Base-by-base conservation (phyloP, 2,888 invertebrate species). In the Rhopalosiphum nymphaeae region DNA sequence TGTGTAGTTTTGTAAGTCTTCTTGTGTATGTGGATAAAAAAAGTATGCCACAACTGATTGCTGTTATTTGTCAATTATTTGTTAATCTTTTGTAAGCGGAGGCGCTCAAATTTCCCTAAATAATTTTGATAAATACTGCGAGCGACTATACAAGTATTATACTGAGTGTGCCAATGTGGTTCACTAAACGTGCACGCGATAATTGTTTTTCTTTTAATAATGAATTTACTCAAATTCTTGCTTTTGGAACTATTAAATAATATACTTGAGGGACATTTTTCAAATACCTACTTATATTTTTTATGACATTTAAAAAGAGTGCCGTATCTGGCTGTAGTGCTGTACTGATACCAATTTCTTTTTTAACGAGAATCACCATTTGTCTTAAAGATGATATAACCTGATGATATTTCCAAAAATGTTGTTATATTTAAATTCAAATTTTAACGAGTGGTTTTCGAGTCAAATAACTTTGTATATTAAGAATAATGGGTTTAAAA, bases 11-110 rank as follows among this genome's bases (percentile, higher is more conserved):
- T 90, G 46, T 61, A 67, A 46, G 61, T 61, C 61, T 67, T 90
- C 90, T 67, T 67, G 21, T 10, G 1, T 16, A n/a, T 29, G 57
- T 13, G n/a, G n/a, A 3, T 44, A 67, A 61, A 29, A 44, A n/a
- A 46, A 61, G 13, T 21, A 29, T 29, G n/a, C 89, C 7, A 7
- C 26, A 29, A 36, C 78, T 36, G 85, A 85, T 85, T 44, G 44
- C 85, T 85, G 85, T 44, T 85, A 29, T 85, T 44, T 26, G 85
- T 85, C 85, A 85, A 85, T 85, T 85, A 85, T 44, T 67, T 85
- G 85, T 85, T 29, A 85, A 85, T 36, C 42, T 44, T 85, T 44
- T 36, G 36, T 21, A 36, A 36, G 21, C 36, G 3, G 21, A 78
- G 21, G 26, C 78, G 9, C 36, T 78, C 36, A 3, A 78, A 36